A percentile compares a stretch with the other conserved stretches of the same genome.
phyloP scores from a whole-genome alignment of 2,113 vertebrate species.

The Halichoeres trimaculatus region DNA sequence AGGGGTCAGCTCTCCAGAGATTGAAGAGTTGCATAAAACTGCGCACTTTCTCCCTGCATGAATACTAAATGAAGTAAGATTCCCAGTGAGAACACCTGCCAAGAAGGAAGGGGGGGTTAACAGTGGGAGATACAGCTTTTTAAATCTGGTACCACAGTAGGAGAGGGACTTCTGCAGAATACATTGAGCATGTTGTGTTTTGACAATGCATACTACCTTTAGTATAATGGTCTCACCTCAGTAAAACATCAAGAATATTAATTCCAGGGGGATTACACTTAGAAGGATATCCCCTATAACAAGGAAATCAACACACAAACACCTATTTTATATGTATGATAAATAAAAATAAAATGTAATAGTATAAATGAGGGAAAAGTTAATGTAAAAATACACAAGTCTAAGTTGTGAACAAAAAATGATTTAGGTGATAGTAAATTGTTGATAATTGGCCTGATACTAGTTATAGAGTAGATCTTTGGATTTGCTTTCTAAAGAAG shows the following conservation, averaged over 20 bases:
- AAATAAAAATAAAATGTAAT: too few relatives aligned
- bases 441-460: too few relatives aligned
- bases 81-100: conserved; percentile 69
- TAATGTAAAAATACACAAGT: too few relatives aligned
- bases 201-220: conserved; percentile 24
- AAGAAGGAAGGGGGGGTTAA: conserved; percentile 47
- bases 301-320: too few relatives aligned
- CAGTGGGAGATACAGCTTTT: conserved; percentile 42
- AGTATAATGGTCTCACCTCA: conserved; percentile 37
- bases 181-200: conserved; percentile 15
- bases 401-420: too few relatives aligned
- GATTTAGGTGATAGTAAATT: too few relatives aligned
- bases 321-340: too few relatives aligned
- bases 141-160: too few relatives aligned
- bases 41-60: conserved; percentile 19
- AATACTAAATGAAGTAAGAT: conserved; percentile 64
- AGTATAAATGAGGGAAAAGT: too few relatives aligned
- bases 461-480: too few relatives aligned
- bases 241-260: not conserved
- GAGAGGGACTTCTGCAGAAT: conserved; percentile 50
- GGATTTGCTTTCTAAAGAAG: too few relatives aligned
- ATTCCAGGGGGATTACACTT: conserved; percentile 16
- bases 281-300: too few relatives aligned
- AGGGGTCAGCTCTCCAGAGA: conserved; percentile 28
- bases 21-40: conserved; percentile 61